These are phyloP conservation scores for Phasianus colchicus DNA, from an alignment of 2,113 vertebrate species.

Conservation along the genomic window DNA sequence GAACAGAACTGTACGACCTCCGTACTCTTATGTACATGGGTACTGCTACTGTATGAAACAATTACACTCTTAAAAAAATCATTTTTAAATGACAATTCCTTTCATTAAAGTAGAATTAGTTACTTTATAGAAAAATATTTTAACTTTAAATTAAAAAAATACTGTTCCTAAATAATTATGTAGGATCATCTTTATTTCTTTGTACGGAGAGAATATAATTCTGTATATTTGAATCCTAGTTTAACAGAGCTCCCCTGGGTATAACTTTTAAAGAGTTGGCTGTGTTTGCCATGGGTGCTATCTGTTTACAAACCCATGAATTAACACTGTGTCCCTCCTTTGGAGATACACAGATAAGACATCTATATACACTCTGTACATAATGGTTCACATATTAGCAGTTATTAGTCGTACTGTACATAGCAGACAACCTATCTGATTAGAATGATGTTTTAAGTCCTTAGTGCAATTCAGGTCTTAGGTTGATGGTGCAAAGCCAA, in stretches of 20 bases:
- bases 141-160: slow-evolving; percentile 76
- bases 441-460: slow-evolving; percentile 74
- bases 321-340: slow-evolving; percentile 71
- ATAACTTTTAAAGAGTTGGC: slow-evolving; percentile 72
- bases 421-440: slow-evolving; percentile 83
- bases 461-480: slow-evolving; percentile 74
- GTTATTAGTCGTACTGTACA: slow-evolving; percentile 93
- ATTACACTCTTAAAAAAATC: slow-evolving; percentile 67
- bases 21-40: slow-evolving; percentile 73
- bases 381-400: slow-evolving; percentile 85
- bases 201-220: slow-evolving; percentile 66
- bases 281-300: slow-evolving; percentile 71
- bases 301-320: slow-evolving; percentile 70
- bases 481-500: slow-evolving; percentile 91
- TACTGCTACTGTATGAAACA: slow-evolving; percentile 65
- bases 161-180: slow-evolving; percentile 61
- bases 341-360: slow-evolving; percentile 72
- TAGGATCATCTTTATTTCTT: slow-evolving; percentile 41
- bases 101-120: slow-evolving; percentile 66
- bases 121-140: slow-evolving; percentile 72
- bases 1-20: slow-evolving; percentile 60
- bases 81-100: slow-evolving; percentile 60
- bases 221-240: slow-evolving; percentile 62
- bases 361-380: slow-evolving; percentile 83
- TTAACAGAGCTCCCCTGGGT: slow-evolving; percentile 63